Conservation (phyloP, 2,113 vertebrate genomes). For the Caranx ignobilis region DNA sequence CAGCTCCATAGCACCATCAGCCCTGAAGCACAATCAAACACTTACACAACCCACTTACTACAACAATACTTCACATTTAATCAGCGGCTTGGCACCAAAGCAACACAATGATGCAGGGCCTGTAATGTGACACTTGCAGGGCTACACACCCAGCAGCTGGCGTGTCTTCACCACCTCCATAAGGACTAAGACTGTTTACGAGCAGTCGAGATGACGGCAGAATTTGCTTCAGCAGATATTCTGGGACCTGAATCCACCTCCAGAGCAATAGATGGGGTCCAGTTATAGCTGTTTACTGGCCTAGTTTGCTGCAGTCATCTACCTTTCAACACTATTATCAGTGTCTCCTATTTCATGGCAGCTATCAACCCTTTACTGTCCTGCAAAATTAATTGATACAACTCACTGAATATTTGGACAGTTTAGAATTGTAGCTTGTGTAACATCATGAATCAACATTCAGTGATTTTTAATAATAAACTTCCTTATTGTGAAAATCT, state of each 20-base stretch:
- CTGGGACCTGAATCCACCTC: slow-evolving; percentile 37
- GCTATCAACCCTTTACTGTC: neutral
- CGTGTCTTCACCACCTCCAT: slow-evolving; percentile 16
- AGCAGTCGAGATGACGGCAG: slow-evolving; percentile 17
- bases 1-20: slow-evolving; percentile 7
- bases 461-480: neutral
- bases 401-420: neutral
- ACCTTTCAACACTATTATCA: slow-evolving; percentile 8
- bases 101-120: neutral
- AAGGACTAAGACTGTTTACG: slow-evolving; percentile 41
- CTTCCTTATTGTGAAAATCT: neutral
- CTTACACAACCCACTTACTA: slow-evolving; percentile 15
- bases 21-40: slow-evolving; percentile 23
- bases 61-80: slow-evolving; percentile 23
- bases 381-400: neutral
- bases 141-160: slow-evolving; percentile 24
- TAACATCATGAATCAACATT: neutral
- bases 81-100: neutral
- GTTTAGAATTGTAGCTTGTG: neutral
- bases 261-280: slow-evolving; percentile 29
- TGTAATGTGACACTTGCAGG: neutral
- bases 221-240: slow-evolving; percentile 34
- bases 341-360: neutral
- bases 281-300: slow-evolving; percentile 50
- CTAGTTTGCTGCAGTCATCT: slow-evolving; percentile 11